Evolutionary conservation across 2,113 vertebrate genomes (phyloP).

Genomic region (Chunga burmeisteri): DNA sequence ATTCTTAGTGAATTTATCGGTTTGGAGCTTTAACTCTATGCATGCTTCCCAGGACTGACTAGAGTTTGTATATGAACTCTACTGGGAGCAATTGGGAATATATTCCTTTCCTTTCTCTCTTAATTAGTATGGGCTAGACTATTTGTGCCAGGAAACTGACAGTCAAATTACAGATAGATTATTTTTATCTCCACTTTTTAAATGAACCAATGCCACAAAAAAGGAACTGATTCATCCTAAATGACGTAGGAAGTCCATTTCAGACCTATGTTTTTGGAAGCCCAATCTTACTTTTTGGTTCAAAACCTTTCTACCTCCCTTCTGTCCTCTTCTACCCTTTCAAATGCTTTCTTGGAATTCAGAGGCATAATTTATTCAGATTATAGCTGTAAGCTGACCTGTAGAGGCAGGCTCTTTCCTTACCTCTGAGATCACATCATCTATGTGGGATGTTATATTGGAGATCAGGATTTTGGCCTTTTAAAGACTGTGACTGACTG

Average conservation of each 20-base stretch:
- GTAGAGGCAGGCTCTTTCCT: not conserved
- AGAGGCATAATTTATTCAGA: not conserved
- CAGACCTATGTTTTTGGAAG: not conserved
- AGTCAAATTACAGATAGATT: not conserved
- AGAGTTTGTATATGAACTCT: not conserved
- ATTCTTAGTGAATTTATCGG: not conserved
- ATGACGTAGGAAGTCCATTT: not conserved
- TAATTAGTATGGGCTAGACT: not conserved
- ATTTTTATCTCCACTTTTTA: not conserved
- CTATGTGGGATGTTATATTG: not conserved
- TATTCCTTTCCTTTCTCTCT: not conserved
- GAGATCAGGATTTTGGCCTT: not conserved
- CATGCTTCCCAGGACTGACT: not conserved
- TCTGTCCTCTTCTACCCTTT: not conserved
- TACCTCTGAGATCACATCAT: not conserved
- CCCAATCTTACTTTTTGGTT: not conserved
- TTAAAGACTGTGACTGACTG: not conserved
- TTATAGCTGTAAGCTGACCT: not conserved
- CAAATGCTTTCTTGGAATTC: not conserved
- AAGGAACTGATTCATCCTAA: not conserved
- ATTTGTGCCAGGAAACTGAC: not conserved
- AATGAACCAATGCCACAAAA: not conserved
- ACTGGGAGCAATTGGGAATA: not conserved
- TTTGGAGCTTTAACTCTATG: constrained; percentile 11
- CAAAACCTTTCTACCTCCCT: not conserved